Evolutionary conservation across 2,888 invertebrate genomes (phyloP), one percentile per base, ranked within the genome.

Genomic region (Strigamia transsilvanica): DNA sequence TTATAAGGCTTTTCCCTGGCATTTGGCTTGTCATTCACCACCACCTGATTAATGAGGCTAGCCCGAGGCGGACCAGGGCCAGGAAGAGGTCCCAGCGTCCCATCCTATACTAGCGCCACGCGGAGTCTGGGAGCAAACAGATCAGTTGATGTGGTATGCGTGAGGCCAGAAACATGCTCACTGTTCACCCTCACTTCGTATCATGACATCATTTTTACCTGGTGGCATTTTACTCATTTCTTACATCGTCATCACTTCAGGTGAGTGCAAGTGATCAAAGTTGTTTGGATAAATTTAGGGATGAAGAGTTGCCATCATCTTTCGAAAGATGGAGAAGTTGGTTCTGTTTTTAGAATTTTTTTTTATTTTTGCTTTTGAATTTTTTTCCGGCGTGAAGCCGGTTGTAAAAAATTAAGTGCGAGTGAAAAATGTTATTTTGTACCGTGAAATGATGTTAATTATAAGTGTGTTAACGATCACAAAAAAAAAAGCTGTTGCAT

Each of bases 41-140:
- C 73, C 73, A 73, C 73, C 73, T 73, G 73, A 73, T 73, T 73
- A 73, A 73, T 73, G 73, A 73, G 73, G 32, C 73, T 73, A 73
- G 73, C 73, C 73, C 73, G 73, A 73, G 73, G 73, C 73, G 73
- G 73, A 73, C 73, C 73, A 73, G 73, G 73, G 73, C 73, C 73
- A 73, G 73, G 73, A 73, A 73, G 73, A 73, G 73, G 73, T 73
- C 73, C 32, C 66, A 66, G 66, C 23, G 66, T 66, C 66, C 32
- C 56, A 56, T 56, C 21, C 73, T 27, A 27, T 27, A 73, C 73
- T 73, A 73, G 73, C 73, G 73, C 73, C 73, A 73, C 32, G 73
- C 73, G 73, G 73, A 73, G 73, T 73, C 73, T 73, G 73, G 73
- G 32, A 73, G 73, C 73, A 73, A 73, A 73, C 73, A 73, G 73